phyloP scores from a whole-genome alignment of 1,140 invertebrate genomes.

The Lysiphlebus fabarum region DNA sequence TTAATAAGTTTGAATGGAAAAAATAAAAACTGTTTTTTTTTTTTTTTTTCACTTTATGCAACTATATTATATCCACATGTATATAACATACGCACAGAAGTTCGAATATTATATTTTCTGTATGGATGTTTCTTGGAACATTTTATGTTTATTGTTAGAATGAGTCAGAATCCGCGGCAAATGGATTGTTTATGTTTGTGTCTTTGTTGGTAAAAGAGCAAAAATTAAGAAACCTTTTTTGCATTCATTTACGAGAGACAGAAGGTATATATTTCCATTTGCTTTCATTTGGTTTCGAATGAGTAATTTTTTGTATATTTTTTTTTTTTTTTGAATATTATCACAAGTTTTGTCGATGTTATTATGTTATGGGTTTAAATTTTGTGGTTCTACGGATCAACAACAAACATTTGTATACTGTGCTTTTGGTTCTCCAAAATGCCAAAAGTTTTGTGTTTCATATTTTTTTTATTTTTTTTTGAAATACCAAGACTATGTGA shows the following conservation, averaged over 20 bases:
- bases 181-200: neutral
- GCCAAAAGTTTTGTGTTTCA: slow-evolving; percentile 3
- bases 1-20: neutral
- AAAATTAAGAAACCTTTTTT: neutral
- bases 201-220: neutral
- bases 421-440: slow-evolving; percentile 16
- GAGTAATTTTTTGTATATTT: neutral
- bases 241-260: neutral
- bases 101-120: slow-evolving; percentile 9
- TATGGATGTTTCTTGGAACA: slow-evolving; percentile 17
- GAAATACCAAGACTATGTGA: slow-evolving; percentile 1
- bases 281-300: slow-evolving; percentile 16
- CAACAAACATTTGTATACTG: slow-evolving; percentile 2
- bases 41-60: slow-evolving; percentile 21
- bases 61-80: neutral
- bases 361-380: slow-evolving; percentile 33
- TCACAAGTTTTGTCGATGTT: slow-evolving; percentile 26
- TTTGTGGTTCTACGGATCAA: slow-evolving; percentile 30
- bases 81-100: slow-evolving; percentile 6
- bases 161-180: neutral
- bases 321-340: slow-evolving; percentile 23
- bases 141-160: slow-evolving; percentile 13
- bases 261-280: slow-evolving; percentile 13
- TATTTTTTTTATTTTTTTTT: neutral
- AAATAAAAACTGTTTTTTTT: slow-evolving; percentile 31